Evolutionary conservation across 2,888 invertebrate genomes (phyloP), one percentile per base, ranked within the genome.

Genomic region (Esperia sulphurella): DNA sequence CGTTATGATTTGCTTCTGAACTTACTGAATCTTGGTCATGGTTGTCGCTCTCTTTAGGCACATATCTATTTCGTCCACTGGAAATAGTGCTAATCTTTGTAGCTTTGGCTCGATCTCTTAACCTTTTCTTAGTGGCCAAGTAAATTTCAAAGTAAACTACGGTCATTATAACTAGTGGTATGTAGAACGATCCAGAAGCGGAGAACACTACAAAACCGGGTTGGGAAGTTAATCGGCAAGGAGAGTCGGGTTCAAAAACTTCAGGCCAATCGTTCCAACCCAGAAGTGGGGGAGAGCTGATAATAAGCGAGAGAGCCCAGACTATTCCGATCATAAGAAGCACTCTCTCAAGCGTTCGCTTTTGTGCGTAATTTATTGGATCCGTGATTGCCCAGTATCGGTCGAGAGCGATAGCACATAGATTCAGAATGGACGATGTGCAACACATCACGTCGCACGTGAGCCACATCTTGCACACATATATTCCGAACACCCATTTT

Each of bases 191-290:
- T 33, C 98, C 98, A 13, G 95, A 92, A 0, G 97, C 94, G 3
- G 97, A 97, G 75, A 97, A 98, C 57, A 98, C 92, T 45, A 98
- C 96, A 76, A 97, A 98, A 10, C 97, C 97, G 54, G 94, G 95
- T 63, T 98, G 94, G 8, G 95, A 93, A 1, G 97, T 97, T 48
- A 99, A 88, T 63, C 94, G 93, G 70, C 97, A 97, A 4, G 95
- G 94, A 28, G 95, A 95, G 40, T 94, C 91, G 0, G 93, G 93
- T 57, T 93, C 92, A 50, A 96, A 94, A 42, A 94, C 93, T 41
- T 95, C 94, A 0, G 97, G 97, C 97, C 97, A 97, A 81, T 98
- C 97, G 71, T 97, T 97, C 97, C 97, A 97, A 0, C 97, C 97
- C 14, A 97, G 92, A 48, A 97, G 79, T 0, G 97, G 97, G 0